These are phyloP conservation scores for Heterodera schachtii DNA, from an alignment of 1,140 invertebrate species.

Conservation along the genomic window DNA sequence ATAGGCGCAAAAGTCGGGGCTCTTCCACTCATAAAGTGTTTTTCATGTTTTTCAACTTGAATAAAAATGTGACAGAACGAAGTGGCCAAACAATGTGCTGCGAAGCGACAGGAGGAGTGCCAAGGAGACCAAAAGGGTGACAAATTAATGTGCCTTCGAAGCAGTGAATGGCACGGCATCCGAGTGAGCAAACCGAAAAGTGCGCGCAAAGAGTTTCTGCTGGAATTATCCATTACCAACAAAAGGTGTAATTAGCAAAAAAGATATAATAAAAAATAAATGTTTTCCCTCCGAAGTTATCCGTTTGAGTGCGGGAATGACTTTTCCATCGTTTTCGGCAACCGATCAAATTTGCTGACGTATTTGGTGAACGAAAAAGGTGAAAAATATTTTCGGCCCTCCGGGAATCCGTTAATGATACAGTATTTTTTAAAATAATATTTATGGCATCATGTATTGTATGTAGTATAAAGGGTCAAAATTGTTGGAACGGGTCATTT, in stretches of 20 bases:
- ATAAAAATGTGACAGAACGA: not conserved
- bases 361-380: not conserved
- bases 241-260: not conserved
- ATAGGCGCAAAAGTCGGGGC: too few species aligned
- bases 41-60: too few species aligned
- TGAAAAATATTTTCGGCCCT: not conserved
- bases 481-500: not conserved
- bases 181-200: not conserved
- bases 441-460: not conserved
- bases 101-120: not conserved
- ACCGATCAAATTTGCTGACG: not conserved
- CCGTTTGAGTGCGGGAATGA: not conserved
- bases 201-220: not conserved
- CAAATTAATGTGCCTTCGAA: not conserved
- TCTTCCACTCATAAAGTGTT: too few species aligned
- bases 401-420: not conserved
- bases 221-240: not conserved
- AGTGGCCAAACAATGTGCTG: not conserved
- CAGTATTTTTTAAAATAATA: not conserved
- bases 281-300: not conserved
- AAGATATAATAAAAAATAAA: not conserved
- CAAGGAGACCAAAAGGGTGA: not conserved
- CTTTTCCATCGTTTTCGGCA: not conserved
- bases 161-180: not conserved
- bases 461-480: not conserved